Percentiles rank a stretch among this genome's conserved stretches.
Evolutionary conservation across 2,888 invertebrate species (phyloP).

Genomic region (Amphipyra tragopoginis): DNA sequence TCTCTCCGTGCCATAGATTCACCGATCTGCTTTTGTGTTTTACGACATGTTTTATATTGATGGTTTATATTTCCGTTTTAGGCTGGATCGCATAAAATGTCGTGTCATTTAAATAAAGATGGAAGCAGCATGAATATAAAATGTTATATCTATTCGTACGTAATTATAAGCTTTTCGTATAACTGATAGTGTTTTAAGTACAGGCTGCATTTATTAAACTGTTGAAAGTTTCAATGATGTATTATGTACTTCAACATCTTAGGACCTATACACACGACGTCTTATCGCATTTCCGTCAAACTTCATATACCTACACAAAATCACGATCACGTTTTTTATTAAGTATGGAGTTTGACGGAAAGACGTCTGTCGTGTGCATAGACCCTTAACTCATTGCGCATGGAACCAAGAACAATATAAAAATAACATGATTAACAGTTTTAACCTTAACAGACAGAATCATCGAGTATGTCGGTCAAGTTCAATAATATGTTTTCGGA

Average conservation of each 20-base stretch:
- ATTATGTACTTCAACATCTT: no score
- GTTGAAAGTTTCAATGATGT: no score
- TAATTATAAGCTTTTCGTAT: no score
- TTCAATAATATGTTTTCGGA: not conserved
- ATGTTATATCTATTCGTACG: not conserved
- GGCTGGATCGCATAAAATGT: constrained; percentile 38
- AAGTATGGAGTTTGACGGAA: no score
- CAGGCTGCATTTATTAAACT: no score
- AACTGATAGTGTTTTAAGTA: no score
- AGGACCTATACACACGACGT: no score
- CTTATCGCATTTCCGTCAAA: no score
- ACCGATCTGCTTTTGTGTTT: constrained; percentile 70
- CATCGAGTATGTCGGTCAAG: constrained; percentile 27
- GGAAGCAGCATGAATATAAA: constrained; percentile 14
- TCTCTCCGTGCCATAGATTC: constrained; percentile 66
- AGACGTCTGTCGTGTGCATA: no score
- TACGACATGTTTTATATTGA: constrained; percentile 78
- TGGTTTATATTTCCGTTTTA: constrained; percentile 64
- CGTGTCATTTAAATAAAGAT: constrained; percentile 26
- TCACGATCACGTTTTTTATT: no score
- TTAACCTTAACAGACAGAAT: not conserved
- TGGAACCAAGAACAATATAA: not conserved
- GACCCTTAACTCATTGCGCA: no score
- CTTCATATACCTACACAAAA: no score
- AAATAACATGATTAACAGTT: not conserved